Evolutionary conservation across 2,113 vertebrate genomes (phyloP), one percentile per base, ranked within the genome.

Genomic region (Crotophaga sulcirostris): DNA sequence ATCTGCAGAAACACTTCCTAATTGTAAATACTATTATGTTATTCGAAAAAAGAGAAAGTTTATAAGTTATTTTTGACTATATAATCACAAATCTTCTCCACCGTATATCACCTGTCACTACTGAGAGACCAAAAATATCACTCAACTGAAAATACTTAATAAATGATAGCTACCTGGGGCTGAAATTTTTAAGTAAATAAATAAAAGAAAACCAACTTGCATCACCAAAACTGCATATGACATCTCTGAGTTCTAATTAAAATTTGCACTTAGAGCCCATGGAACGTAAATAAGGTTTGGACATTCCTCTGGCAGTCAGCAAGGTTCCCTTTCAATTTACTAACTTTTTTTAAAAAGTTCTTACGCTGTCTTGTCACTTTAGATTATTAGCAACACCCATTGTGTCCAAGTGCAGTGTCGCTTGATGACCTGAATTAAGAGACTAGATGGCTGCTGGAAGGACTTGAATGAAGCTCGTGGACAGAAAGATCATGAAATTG

Each of bases 301-400:
- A 70, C 59, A 73, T 62, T 96, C 80, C 52, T 90, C 36, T 83
- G 92, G 79, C 15, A 0, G 23, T 60, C 59, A 15, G 45, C 72
- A 73, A 62, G 9, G 6, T 21, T 92, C 26, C 31, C 52, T 79
- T 94, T 72, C 73, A 86, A 84, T 85, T 87, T 87, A 87, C 76
- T 85, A 60, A 52, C 92, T 80, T 67, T 79, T 45, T 42, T 47
- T 47, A 49, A 42, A 87, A 90, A 69, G 10, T 31, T 75, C 49
- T 84, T 78, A 6, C 36, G n/a, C 72, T 90, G 16, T 31, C 79
- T 40, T 96, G 94, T 96, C 94, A 73, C 85, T 95, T 96, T 28
- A 51, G 23, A 93, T 97, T 94, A 94, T 93, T 89, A 79, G 26
- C 36, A 60, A 54, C 60, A 77, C n/a, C 51, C 38, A 10, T 60